Base-by-base conservation (phyloP, 2,113 vertebrate genomes). In the Columba livia region DNA sequence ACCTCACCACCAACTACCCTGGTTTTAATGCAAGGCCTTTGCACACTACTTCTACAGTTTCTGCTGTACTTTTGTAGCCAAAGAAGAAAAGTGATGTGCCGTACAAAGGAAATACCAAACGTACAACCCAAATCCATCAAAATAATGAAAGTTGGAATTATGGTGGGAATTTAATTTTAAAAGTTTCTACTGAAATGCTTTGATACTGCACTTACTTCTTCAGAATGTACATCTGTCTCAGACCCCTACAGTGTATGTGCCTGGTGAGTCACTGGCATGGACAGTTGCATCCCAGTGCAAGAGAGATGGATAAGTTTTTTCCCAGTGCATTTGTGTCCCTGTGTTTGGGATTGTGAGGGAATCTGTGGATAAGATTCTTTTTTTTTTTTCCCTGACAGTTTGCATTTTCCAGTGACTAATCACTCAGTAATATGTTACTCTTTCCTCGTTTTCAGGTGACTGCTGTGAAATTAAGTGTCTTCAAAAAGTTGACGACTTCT, bases 401-500 rank as follows among this genome's bases (percentile, higher is more conserved):
- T 11, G 50, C 20, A 38, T 84, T 77, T 60, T 83, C 48, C 65
- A 21, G 25, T 85, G 71, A 28, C 17, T 32, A 53, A 64, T 62
- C 20, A 25, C 65, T 88, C 28, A 34, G 26, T 92, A 74, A 94
- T 50, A 60, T 94, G 29, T 90, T 73, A 8, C 23, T 86, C 56
- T 88, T 82, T 44, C 29, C 71, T 97, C 72, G 54, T 72, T 97
- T 97, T 83, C 89, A 98, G 98, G 97, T 34, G 88, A 88, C 31
- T 47, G 34, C 42, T 98, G 97, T 85, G 96, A 89, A 61, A 97
- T 98, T 60, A 93, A 44, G 12, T 96, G 78, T 83, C 95, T 98
- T 60, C 93, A 98, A 61, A 94, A 95, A 44, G 82, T 58, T 0
- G 65, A 98, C 66, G 81, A 42, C 47, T 94, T 98, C 65, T 88